These are phyloP conservation scores for Genyomyrus donnyi DNA, from an alignment of 2,113 vertebrate genomes.

Conservation along the genomic window DNA sequence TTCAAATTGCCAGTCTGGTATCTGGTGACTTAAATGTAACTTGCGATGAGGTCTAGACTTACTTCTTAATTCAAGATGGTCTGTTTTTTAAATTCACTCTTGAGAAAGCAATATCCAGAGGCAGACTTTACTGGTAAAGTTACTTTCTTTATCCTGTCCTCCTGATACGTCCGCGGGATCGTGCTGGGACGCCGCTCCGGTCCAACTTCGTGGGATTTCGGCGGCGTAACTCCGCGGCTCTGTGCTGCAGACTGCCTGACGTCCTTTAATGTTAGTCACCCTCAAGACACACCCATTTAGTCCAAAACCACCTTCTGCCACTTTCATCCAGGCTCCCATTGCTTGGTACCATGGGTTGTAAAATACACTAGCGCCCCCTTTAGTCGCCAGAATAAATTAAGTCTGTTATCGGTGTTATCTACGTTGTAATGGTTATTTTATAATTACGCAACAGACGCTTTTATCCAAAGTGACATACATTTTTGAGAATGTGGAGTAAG, in stretches of 20 bases:
- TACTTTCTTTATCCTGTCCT: neutral
- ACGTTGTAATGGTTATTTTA: neutral
- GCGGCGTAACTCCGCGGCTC: neutral
- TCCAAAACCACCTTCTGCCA: neutral
- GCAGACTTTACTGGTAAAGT: neutral
- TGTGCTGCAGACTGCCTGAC: constrained; percentile 7
- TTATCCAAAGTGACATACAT: neutral
- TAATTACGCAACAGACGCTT: neutral
- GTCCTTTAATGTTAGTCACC: constrained; percentile 7
- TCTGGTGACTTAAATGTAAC: neutral
- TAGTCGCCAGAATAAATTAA: neutral
- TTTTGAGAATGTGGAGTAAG: neutral
- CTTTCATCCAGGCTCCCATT: neutral
- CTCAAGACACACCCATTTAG: constrained; percentile 19
- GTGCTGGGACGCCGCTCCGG: constrained; percentile 1
- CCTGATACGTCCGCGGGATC: neutral
- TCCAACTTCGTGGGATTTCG: neutral
- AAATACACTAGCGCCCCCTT: constrained; percentile 10
- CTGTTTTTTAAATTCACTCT: constrained; percentile 1
- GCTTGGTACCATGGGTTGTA: neutral
- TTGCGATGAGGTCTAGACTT: constrained; percentile 8
- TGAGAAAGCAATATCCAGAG: neutral
- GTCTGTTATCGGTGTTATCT: neutral
- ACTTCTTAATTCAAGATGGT: neutral
- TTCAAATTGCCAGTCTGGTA: neutral